A percentile compares a stretch with the other conserved stretches of the same genome.
These are phyloP conservation scores for Dasyornis broadbenti DNA, from an alignment of 2,113 vertebrate species.

Conservation along the genomic window DNA sequence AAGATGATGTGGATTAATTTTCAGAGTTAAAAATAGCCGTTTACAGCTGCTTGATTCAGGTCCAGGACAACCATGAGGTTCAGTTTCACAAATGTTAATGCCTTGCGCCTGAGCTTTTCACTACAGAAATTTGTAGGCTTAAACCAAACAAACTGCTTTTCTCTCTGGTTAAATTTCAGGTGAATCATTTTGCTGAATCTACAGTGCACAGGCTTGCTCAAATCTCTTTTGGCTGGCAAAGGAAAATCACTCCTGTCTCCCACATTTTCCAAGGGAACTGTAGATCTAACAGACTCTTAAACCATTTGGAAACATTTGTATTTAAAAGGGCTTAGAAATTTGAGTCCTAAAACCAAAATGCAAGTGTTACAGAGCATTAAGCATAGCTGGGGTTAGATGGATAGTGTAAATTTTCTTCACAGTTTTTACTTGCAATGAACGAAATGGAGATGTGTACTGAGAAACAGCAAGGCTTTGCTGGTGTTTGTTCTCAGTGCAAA, in stretches of 20 bases:
- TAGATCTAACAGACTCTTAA: background rate
- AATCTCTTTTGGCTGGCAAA: background rate
- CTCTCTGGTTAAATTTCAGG: background rate
- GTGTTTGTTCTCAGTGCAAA: background rate
- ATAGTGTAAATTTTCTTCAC: background rate
- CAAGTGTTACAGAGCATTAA: background rate
- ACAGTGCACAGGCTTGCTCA: background rate
- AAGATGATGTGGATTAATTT: conserved; percentile 21
- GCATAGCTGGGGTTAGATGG: background rate
- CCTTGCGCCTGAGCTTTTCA: background rate
- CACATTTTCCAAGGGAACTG: background rate
- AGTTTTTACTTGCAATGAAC: background rate
- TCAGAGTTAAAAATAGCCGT: conserved; percentile 61
- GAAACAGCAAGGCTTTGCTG: background rate
- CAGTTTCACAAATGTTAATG: background rate
- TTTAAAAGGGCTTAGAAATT: background rate
- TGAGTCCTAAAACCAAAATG: background rate
- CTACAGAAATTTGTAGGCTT: background rate
- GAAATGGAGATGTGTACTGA: background rate
- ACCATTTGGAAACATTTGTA: background rate
- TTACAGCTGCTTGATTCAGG: conserved; percentile 53
- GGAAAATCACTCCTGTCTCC: background rate
- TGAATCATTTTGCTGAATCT: conserved; percentile 34
- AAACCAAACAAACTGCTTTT: background rate
- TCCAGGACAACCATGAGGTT: background rate